Base-by-base conservation (phyloP, 2,113 vertebrate genomes). In the Elachura formosa region DNA sequence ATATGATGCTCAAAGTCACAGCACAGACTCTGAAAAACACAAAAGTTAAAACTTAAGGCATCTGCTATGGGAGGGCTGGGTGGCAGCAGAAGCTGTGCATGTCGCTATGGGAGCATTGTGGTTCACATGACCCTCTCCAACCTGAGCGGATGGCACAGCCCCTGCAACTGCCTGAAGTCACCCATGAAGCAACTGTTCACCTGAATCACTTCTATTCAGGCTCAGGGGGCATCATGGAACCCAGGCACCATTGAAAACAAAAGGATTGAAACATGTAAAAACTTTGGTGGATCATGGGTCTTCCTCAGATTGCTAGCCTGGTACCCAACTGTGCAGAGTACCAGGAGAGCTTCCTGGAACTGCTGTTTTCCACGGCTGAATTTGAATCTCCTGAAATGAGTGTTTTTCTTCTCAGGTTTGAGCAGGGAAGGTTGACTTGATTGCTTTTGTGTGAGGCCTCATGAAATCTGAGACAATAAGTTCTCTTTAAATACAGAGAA, bases 31-130 rank as follows among this genome's bases (percentile, higher is more conserved):
- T n/a, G n/a, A n/a, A n/a, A n/a, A n/a, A n/a, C n/a, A n/a, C n/a
- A n/a, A n/a, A n/a, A n/a, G n/a, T n/a, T n/a, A n/a, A n/a, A n/a
- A n/a, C n/a, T n/a, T n/a, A n/a, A n/a, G n/a, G n/a, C n/a, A n/a
- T n/a, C n/a, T 45, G 41, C 49, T 52, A 66, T 46, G 68, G 67
- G 33, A 76, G 31, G 34, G 6, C 43, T 73, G 76, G 36, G 31
- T 12, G 19, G 71, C 64, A 84, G 85, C 55, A 22, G 33, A 9
- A 33, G 14, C 4, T 28, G 34, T 61, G 21, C 0, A 0, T 82
- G 43, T 54, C 15, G 1, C 54, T 0, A 0, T 52, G 38, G 48
- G 38, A 56, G 21, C 16, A 1, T 46, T 14, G 34, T 5, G 12
- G 23, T 55, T 75, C 5, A 0, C 33, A 56, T 76, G 38, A 41